These are phyloP conservation scores for Acinonyx jubatus DNA, from an alignment of 2,113 vertebrate genomes.

Conservation along the genomic window DNA sequence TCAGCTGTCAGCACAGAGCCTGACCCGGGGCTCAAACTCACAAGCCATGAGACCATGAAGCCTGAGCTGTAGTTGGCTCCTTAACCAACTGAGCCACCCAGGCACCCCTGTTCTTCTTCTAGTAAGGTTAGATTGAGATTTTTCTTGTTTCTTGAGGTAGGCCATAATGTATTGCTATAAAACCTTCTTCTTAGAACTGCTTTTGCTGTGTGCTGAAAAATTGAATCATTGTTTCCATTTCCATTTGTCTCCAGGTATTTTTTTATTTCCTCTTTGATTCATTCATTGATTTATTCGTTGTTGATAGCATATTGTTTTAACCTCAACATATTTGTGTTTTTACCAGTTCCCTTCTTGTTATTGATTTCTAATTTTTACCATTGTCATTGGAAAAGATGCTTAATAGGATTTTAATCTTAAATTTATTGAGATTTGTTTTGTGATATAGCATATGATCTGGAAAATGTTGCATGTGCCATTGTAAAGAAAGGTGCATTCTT, in stretches of 20 bases:
- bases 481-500: not conserved
- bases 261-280: not conserved
- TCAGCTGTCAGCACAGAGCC: no score
- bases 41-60: no score
- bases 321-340: not conserved
- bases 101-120: not conserved
- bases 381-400: not conserved
- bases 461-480: not conserved
- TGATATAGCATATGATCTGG: not conserved
- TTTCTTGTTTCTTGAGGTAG: not conserved
- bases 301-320: not conserved
- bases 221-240: not conserved
- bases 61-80: no score
- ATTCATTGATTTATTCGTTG: not conserved
- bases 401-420: not conserved
- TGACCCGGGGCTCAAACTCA: no score
- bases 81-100: no score
- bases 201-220: not conserved
- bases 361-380: not conserved
- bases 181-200: not conserved
- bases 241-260: not conserved
- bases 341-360: not conserved
- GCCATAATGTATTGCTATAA: not conserved
- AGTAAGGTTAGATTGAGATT: not conserved
- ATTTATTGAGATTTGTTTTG: not conserved